Conservation (phyloP, 2,113 vertebrate species). For the Chiloscyllium plagiosum region DNA sequence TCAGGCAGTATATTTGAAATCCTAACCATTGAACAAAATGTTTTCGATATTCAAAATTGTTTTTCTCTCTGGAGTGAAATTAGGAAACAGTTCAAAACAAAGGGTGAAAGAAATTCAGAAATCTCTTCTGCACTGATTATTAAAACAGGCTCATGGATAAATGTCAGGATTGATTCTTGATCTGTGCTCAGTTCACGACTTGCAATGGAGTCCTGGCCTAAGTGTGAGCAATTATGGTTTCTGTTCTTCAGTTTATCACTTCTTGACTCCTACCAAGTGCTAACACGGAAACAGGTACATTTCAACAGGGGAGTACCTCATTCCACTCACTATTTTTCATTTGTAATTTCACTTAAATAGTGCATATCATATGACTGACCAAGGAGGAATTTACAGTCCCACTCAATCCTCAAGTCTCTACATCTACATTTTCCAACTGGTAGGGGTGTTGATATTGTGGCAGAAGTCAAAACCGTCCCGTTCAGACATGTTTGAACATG, state of each 20-base stretch:
- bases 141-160: too few species aligned
- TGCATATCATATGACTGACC: not conserved
- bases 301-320: not conserved
- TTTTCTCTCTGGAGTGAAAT: too few species aligned
- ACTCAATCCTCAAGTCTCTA: not conserved
- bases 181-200: not conserved
- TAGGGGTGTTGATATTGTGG: not conserved
- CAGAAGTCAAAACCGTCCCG: not conserved
- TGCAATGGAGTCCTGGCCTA: not conserved
- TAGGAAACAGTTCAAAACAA: too few species aligned
- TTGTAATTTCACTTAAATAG: not conserved
- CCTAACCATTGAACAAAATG: too few species aligned
- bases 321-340: not conserved
- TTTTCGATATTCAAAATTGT: too few species aligned
- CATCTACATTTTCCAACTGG: not conserved
- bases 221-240: not conserved
- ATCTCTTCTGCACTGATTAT: too few species aligned
- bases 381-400: not conserved
- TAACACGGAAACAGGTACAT: not conserved
- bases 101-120: too few species aligned
- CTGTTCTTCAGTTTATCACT: not conserved
- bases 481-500: too few species aligned
- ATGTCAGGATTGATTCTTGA: not conserved
- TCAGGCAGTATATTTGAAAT: too few species aligned
- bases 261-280: not conserved